These are phyloP conservation scores for Lontra canadensis DNA, from an alignment of 2,113 vertebrate species.

Conservation along the genomic window DNA sequence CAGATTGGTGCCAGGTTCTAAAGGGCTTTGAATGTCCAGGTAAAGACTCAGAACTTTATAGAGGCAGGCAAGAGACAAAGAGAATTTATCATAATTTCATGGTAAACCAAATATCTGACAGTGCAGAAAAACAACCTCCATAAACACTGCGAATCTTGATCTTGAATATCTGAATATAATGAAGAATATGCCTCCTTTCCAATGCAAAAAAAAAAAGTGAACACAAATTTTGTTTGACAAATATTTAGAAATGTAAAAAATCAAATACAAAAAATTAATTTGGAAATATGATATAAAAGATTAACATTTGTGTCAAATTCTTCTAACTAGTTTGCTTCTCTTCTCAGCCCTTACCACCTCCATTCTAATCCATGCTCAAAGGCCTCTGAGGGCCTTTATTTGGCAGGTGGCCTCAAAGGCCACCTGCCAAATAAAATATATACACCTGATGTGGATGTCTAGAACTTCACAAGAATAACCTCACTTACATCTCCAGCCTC, in stretches of 20 bases:
- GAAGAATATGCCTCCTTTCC: neutral
- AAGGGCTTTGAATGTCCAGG: neutral
- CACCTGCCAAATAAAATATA: neutral
- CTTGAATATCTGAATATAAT: neutral
- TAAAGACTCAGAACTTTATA: neutral
- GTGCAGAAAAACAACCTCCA: neutral
- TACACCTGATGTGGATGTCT: neutral
- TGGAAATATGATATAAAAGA: neutral
- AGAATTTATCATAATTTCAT: neutral
- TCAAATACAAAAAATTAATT: neutral
- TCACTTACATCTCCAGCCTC: neutral
- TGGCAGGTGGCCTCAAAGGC: too few species aligned
- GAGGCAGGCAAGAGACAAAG: neutral
- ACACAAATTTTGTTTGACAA: neutral
- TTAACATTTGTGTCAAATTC: neutral
- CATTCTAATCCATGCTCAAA: neutral
- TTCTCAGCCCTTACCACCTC: neutral
- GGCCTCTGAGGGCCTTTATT: too few species aligned
- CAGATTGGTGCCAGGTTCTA: neutral
- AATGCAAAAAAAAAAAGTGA: neutral
- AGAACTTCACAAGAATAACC: neutral
- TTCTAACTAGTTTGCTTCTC: neutral
- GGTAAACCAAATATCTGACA: neutral
- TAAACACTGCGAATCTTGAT: neutral
- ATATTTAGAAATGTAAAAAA: neutral